These are phyloP conservation scores for Paralinhomoeus sp. DNA, from an alignment of 2,888 invertebrate species.

Conservation along the genomic window DNA sequence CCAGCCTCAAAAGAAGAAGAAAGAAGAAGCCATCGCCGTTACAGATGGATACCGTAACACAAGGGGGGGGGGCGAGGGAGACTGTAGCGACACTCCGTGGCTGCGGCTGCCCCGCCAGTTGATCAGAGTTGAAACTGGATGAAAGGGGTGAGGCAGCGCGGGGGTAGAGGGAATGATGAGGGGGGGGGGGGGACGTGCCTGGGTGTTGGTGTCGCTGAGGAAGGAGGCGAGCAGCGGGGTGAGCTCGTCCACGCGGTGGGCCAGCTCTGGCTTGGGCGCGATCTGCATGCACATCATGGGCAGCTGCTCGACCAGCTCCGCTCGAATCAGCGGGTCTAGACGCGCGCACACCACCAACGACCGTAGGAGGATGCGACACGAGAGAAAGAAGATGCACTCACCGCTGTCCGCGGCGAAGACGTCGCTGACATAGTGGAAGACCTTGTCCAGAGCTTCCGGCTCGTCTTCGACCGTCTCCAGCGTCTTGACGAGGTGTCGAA, in stretches of 20 bases:
- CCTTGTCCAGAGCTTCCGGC: conserved; percentile 29
- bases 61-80: too few relatives aligned
- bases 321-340: conserved; percentile 40
- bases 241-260: conserved; percentile 36
- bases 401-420: conserved; percentile 1
- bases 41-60: too few relatives aligned
- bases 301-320: conserved; percentile 43
- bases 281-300: conserved; percentile 42
- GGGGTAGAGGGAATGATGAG: too few relatives aligned
- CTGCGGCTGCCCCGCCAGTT: too few relatives aligned
- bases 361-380: too few relatives aligned
- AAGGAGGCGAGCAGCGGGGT: conserved; percentile 41
- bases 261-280: conserved; percentile 31
- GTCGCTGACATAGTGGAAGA: conserved; percentile 31
- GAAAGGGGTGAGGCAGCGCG: too few relatives aligned
- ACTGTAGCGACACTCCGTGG: too few relatives aligned
- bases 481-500: conserved; percentile 37
- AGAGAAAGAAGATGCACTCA: not conserved
- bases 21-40: too few relatives aligned
- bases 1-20: too few relatives aligned
- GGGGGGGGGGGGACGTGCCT: too few relatives aligned
- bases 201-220: conserved; percentile 39
- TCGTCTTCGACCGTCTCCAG: conserved; percentile 31
- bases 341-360: too few relatives aligned
- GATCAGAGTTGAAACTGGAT: too few relatives aligned